These are phyloP conservation scores for Sceloporus undulatus DNA, from an alignment of 2,113 vertebrate species.

Conservation along the genomic window DNA sequence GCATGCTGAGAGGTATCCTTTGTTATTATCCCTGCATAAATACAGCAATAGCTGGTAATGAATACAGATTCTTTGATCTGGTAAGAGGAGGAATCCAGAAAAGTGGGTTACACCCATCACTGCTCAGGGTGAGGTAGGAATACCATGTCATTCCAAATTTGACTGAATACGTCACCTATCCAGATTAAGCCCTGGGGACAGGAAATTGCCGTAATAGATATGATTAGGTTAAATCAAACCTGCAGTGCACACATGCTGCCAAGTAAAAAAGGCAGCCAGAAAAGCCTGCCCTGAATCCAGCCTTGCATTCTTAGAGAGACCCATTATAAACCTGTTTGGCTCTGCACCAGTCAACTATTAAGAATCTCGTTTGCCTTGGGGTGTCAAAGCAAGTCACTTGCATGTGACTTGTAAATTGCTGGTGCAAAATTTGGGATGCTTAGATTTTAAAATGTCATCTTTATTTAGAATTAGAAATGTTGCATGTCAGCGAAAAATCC, in stretches of 20 bases:
- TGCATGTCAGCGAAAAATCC: too few relatives aligned
- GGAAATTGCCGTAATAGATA: neutral
- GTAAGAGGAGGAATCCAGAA: neutral
- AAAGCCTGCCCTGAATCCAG: neutral
- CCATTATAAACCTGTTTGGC: neutral
- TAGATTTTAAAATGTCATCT: neutral
- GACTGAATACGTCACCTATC: neutral
- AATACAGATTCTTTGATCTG: neutral
- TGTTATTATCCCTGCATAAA: neutral
- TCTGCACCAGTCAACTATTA: neutral
- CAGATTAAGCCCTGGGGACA: neutral
- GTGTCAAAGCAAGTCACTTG: neutral
- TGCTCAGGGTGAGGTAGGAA: neutral
- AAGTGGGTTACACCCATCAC: neutral
- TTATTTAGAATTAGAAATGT: conserved; percentile 1
- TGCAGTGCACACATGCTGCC: neutral
- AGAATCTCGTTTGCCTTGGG: neutral
- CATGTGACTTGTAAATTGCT: neutral
- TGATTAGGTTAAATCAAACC: neutral
- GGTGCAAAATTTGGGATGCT: neutral
- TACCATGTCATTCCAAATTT: neutral
- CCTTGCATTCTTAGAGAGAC: neutral
- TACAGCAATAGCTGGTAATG: neutral
- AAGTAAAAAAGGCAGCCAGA: neutral
- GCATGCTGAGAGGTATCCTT: neutral